These are phyloP conservation scores for Apeltes quadracus DNA, from an alignment of 2,113 vertebrate species.

Conservation along the genomic window DNA sequence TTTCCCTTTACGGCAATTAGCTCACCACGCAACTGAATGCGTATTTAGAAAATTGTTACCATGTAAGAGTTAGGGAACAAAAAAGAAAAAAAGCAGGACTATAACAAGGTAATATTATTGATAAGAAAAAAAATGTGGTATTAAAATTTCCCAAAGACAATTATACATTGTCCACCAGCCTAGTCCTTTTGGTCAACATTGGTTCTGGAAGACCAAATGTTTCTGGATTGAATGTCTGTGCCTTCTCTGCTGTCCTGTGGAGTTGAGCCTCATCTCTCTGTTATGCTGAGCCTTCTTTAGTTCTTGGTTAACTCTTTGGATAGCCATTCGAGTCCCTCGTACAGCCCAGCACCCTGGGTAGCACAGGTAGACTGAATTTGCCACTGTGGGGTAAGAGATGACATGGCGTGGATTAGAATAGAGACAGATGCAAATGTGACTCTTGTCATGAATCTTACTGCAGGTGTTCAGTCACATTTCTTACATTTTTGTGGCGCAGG, in stretches of 20 bases:
- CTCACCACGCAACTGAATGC: constrained; percentile 34
- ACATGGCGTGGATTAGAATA: background rate
- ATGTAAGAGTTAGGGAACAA: constrained; percentile 16
- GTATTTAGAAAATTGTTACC: constrained; percentile 28
- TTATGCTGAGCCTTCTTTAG: constrained; percentile 45
- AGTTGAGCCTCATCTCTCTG: constrained; percentile 34
- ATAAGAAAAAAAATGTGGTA: constrained; percentile 32
- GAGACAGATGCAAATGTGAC: background rate
- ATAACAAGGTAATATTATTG: constrained; percentile 32
- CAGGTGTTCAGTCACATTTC: constrained; percentile 37
- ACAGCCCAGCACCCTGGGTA: constrained; percentile 89
- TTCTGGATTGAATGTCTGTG: constrained; percentile 57
- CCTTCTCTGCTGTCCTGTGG: constrained; percentile 36
- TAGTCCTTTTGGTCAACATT: constrained; percentile 43
- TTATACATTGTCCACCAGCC: constrained; percentile 57
- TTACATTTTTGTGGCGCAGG: constrained; percentile 85
- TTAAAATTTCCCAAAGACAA: constrained; percentile 49
- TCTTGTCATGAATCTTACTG: background rate
- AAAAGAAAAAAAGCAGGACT: constrained; percentile 14
- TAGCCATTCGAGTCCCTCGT: constrained; percentile 93
- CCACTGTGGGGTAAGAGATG: constrained; percentile 81
- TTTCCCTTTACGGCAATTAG: constrained; percentile 12
- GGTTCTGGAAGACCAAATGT: constrained; percentile 52
- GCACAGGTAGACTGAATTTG: constrained; percentile 89
- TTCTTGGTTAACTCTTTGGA: constrained; percentile 87